These are phyloP conservation scores for Synergus japonicus DNA, from an alignment of 2,888 invertebrate genomes.

Conservation along the genomic window DNA sequence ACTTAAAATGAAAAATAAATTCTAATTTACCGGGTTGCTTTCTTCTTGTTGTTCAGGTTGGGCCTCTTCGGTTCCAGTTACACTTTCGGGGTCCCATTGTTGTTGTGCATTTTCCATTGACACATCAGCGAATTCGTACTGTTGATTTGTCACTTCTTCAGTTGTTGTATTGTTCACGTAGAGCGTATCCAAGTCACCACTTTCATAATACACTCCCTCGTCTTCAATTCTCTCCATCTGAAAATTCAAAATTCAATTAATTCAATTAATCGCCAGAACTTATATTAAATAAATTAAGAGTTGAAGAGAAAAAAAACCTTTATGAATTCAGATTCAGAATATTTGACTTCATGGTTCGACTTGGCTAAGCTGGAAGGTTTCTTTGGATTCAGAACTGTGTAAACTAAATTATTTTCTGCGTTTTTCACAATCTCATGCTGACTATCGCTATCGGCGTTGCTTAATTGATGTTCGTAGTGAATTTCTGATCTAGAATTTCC, in stretches of 20 bases:
- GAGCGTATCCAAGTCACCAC: slow-evolving; percentile 72
- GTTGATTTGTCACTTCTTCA: slow-evolving; percentile 64
- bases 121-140: slow-evolving; percentile 66
- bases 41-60: slow-evolving; percentile 53
- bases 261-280: too few species aligned
- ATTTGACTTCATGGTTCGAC: slow-evolving; percentile 40
- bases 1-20: slow-evolving; percentile 12
- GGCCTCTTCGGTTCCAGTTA: slow-evolving; percentile 58
- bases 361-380: slow-evolving; percentile 61
- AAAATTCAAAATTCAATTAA: too few species aligned
- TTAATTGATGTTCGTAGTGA: slow-evolving; percentile 57
- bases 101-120: slow-evolving; percentile 68
- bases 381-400: slow-evolving; percentile 73
- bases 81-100: slow-evolving; percentile 68
- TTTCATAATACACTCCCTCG: slow-evolving; percentile 74
- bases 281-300: not conserved
- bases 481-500: slow-evolving; percentile 49
- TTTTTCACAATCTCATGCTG: slow-evolving; percentile 72
- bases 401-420: slow-evolving; percentile 73
- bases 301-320: not conserved
- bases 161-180: slow-evolving; percentile 67
- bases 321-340: slow-evolving; percentile 19
- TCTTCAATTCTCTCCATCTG: slow-evolving; percentile 71
- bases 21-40: slow-evolving; percentile 53
- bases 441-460: slow-evolving; percentile 50